Base-by-base conservation (phyloP, 2,888 invertebrate genomes). In the Nycteola revayana region DNA sequence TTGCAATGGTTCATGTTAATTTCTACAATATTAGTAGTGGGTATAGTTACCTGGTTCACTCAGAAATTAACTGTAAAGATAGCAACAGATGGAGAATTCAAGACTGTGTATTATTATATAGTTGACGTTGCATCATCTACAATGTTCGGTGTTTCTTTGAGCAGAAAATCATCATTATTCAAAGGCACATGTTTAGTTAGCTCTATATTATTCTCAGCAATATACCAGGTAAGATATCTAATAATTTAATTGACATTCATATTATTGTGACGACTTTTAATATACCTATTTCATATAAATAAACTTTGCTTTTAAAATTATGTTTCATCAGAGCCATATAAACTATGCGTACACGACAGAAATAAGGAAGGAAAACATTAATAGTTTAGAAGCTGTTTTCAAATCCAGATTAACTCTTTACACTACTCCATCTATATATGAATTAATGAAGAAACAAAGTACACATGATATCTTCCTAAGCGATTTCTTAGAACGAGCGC, bases 201-300 rank as follows among this genome's bases (percentile, higher is more conserved):
- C 18, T 75, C 77, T 0, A 42, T 78, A 2, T 53, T 69, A 7
- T 43, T 75, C 10, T 22, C 57, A 6, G 60, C 73, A 8, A 18
- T 55, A 2, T 75, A 68, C 51, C 78, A 76, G 57, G 78, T 75
- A 21, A 9, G n/a, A n/a, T n/a, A n/a, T n/a, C n/a, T n/a, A n/a
- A n/a, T n/a, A n/a, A n/a, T n/a, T n/a, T n/a, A n/a, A 18, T 18
- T 18, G 18, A 18, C 18, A 18, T 5, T 18, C 6, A 5, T 5
- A 18, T 18, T 5, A 18, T 18, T 5, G 3, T 18, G 4, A 3
- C 4, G 3, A 18, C 18, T 3, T 18, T 6, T 18, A 18, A 18
- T 18, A 18, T 5, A 18, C 3, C 18, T 18, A 18, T 5, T 18
- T 18, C 6, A 18, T 5, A 18, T 5, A 18, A 18, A 18, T 5